Conservation (phyloP, 2,888 invertebrate species). For the Dryococelus australis region DNA sequence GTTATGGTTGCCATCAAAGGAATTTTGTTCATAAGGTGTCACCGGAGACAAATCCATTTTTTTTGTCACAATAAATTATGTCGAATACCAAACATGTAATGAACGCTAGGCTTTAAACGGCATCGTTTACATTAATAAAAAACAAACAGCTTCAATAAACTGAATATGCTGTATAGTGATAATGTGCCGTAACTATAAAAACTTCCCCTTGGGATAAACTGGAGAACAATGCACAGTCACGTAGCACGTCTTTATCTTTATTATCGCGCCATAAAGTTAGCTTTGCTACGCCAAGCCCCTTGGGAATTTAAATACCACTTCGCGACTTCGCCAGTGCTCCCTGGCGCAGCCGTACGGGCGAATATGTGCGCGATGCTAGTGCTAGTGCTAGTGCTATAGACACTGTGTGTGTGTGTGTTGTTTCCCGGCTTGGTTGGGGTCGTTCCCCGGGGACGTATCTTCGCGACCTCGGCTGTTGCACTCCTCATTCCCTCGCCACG, state of each 20-base stretch:
- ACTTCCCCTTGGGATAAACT: background rate
- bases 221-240: background rate
- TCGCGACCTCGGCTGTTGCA: background rate
- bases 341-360: background rate
- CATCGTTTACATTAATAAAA: no score
- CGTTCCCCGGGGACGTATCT: background rate
- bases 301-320: background rate
- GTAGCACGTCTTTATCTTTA: background rate
- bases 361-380: background rate
- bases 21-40: no score
- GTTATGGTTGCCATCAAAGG: no score
- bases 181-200: background rate
- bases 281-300: background rate
- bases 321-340: background rate
- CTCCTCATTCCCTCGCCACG: background rate
- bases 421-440: background rate
- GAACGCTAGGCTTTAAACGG: no score
- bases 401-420: background rate
- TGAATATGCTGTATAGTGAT: background rate
- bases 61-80: no score
- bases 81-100: no score
- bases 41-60: no score
- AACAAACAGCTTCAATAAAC: background rate
- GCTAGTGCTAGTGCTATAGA: background rate
- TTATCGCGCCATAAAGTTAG: background rate